Evolutionary conservation across 2,888 invertebrate genomes (phyloP).

Genomic region (Hirudinaria manillensis): DNA sequence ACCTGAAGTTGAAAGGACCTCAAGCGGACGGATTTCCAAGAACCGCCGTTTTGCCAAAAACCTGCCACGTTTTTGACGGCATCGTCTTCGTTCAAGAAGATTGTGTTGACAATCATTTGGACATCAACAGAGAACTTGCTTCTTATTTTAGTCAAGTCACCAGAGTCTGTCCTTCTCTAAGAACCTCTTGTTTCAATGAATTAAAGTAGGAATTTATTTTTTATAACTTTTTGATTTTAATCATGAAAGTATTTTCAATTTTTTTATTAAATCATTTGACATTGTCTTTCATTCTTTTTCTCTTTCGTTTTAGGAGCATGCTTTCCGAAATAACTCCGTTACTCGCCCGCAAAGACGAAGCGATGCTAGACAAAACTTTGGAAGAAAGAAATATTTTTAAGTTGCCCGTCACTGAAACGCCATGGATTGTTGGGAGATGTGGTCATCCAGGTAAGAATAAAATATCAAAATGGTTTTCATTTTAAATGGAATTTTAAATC

Average conservation of each 20-base stretch:
- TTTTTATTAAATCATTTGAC: background rate
- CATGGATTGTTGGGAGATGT: background rate
- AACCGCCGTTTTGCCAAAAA: constrained; percentile 41
- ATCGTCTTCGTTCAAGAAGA: constrained; percentile 44
- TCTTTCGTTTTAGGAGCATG: background rate
- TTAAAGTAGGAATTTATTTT: constrained; percentile 40
- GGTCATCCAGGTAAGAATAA: too few relatives aligned
- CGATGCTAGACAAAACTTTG: background rate
- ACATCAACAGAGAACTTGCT: constrained; percentile 46
- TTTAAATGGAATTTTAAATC: too few relatives aligned
- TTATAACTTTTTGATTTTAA: background rate
- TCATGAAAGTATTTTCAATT: background rate
- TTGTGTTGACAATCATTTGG: constrained; percentile 38
- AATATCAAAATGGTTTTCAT: too few relatives aligned
- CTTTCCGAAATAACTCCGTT: constrained; percentile 5
- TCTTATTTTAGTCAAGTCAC: constrained; percentile 43
- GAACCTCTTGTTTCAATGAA: constrained; percentile 38
- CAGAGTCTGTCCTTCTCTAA: constrained; percentile 26
- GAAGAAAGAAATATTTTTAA: background rate
- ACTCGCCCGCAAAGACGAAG: background rate
- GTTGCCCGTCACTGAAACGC: background rate
- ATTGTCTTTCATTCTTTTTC: background rate
- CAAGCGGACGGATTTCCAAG: too few relatives aligned
- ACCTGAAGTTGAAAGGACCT: constrained; percentile 35
- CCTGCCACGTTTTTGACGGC: constrained; percentile 39